Evolutionary conservation across 64 coral and sea anemone genomes (phyloP).

Genomic region (Stylophora pistillata): DNA sequence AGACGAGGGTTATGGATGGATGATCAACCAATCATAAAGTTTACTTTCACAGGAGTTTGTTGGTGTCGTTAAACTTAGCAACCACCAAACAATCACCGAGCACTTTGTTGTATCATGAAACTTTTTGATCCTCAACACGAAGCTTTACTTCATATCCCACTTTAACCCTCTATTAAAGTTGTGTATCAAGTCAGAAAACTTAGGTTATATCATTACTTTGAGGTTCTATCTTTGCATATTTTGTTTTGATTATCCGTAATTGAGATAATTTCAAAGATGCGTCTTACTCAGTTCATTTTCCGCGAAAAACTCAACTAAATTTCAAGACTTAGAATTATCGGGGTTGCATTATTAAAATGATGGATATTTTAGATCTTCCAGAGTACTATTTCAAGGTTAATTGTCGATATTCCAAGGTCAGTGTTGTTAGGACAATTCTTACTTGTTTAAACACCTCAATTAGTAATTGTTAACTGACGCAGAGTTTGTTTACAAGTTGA

Average conservation of each 20-base stretch:
- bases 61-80: neutral
- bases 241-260: neutral
- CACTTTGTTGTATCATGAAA: neutral
- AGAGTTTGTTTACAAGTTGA: constrained; percentile 26
- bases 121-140: neutral
- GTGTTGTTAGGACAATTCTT: neutral
- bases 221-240: too few species aligned
- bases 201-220: neutral
- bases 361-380: neutral
- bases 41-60: neutral
- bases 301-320: neutral
- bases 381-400: neutral
- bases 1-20: neutral
- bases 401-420: neutral
- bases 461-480: neutral
- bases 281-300: neutral
- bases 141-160: neutral
- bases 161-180: neutral
- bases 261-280: neutral
- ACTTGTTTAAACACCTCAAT: neutral
- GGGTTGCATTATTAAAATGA: neutral
- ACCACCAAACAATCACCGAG: neutral
- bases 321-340: neutral
- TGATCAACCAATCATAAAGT: neutral
- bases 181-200: neutral